Evolutionary conservation across 2,113 vertebrate genomes (phyloP), one percentile per base, ranked within the genome.

Genomic region (Solea solea): DNA sequence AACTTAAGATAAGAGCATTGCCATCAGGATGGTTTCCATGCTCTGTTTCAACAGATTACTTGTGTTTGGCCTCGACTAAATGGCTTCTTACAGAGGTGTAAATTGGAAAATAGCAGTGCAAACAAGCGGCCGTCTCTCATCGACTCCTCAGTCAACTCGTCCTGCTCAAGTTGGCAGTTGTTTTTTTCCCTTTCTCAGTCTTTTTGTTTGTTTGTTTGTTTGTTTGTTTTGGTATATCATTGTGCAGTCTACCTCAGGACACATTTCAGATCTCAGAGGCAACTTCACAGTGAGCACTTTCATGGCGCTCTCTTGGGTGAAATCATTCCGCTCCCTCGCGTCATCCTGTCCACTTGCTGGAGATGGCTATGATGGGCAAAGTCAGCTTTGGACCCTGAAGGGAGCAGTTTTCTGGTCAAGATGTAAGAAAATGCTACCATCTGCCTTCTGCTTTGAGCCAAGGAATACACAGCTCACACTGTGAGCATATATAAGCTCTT

Each of bases 21-120:
- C 50, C 16, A 25, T 52, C 50, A 10, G 10, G 8, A 25, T 11
- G 50, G 25, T 25, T 25, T 50, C 34, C 34, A 34, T 34, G 5
- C 5, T 34, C 3, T 34, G 34, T 34, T 34, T 4, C 34, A 34
- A 34, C 34, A 34, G 34, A 34, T 6, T 34, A 34, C 34, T 34
- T 34, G 7, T 50, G 3, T 21, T 50, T 16, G 49, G 8, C n/a
- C 9, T 3, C 8, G 15, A 16, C 8, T 16, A n/a, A 50, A 57
- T 46, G 57, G 83, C 64, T 75, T 66, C 13, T 28, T 67, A 7
- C 0, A 49, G 59, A 71, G 59, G 13, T 79, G 53, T 59, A 85
- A 76, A 77, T 68, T 58, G 49, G 57, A 46, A 75, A 83, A 85
- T 34, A 64, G 64, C 58, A 72, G 57, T 75, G 69, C 40, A 10